Evolutionary conservation across 2,797 vertebrate species (phyloP), one percentile per base, ranked within the genome.

Genomic region (Chaenodraco wilsoni): DNA sequence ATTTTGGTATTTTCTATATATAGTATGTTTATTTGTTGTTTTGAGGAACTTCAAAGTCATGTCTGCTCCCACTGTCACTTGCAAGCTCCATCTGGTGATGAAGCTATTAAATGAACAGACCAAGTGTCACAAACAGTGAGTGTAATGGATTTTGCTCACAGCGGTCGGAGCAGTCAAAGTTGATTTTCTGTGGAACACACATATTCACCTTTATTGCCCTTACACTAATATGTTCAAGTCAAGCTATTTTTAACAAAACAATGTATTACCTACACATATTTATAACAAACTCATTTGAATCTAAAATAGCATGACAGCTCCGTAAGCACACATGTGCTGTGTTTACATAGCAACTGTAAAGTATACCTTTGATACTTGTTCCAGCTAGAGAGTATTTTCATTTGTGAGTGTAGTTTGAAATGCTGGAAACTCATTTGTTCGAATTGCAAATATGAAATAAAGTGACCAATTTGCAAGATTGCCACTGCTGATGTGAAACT

Each of bases 381-480:
- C 56, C 48, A 69, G 55, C 63, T 45, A n/a, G 19, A 57, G 71
- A 75, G 14, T 57, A 21, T 73, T 75, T 85, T 82, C 9, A 31
- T 61, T 71, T 84, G 23, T 63, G 66, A 74, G 68, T 81, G 58
- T 59, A 43, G 37, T 69, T 64, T 17, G 16, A 64, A 88, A 80
- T 82, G 31, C 66, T 65, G 49, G 44, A 73, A 89, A 86, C 77
- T 74, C 48, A 81, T 89, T 92, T 91, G 82, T 89, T 88, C 79
- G 76, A 75, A 84, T 52, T 91, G 86, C 74, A 72, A 71, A 87
- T 79, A 73, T 88, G 66, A 86, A 86, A 86, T 67, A 84, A 87
- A 87, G 19, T 80, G 72, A 62, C 82, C 80, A 88, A 86, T 92
- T 92, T 91, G 79, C 81, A 83, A 84, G 56, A 86, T 74, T 74